phyloP scores from a whole-genome alignment of 2,797 vertebrate genomes.

The Cottoperca gobio region DNA sequence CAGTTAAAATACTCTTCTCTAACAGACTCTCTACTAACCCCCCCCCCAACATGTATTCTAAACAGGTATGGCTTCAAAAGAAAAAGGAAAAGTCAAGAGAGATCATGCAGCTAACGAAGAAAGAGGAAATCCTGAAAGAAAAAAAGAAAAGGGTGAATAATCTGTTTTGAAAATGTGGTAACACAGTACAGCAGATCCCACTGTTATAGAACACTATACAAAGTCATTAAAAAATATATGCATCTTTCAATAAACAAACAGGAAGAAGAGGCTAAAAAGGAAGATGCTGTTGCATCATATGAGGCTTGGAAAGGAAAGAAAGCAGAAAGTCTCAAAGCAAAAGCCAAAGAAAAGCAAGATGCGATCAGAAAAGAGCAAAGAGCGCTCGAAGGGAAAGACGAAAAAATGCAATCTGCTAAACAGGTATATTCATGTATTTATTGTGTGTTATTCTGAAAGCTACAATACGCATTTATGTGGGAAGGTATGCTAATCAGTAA shows the following conservation, averaged over 20 bases:
- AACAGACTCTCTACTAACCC: too few relatives aligned
- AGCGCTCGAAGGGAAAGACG: conserved; percentile 82
- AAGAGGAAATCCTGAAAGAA: conserved; percentile 84
- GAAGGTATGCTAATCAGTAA: neutral
- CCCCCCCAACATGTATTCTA: neutral
- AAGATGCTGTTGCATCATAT: conserved; percentile 89
- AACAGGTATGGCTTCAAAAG: conserved; percentile 93
- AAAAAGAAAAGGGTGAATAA: conserved; percentile 77
- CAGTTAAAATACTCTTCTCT: too few relatives aligned
- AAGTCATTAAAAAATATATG: neutral
- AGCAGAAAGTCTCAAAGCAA: conserved; percentile 81
- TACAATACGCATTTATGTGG: neutral
- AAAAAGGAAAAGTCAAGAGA: conserved; percentile 86
- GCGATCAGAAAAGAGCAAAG: conserved; percentile 81
- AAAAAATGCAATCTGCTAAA: conserved; percentile 85
- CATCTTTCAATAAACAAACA: conserved; percentile 62
- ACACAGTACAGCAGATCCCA: neutral
- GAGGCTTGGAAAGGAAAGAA: conserved; percentile 94
- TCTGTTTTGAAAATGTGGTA: neutral
- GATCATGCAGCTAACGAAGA: conserved; percentile 84
- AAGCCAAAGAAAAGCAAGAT: conserved; percentile 82
- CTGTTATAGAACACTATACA: neutral
- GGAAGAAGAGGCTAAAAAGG: conserved; percentile 87
- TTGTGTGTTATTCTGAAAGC: neutral
- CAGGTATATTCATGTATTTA: conserved; percentile 72